Evolutionary conservation across 2,113 vertebrate genomes (phyloP).

Genomic region (Pygoscelis adeliae): DNA sequence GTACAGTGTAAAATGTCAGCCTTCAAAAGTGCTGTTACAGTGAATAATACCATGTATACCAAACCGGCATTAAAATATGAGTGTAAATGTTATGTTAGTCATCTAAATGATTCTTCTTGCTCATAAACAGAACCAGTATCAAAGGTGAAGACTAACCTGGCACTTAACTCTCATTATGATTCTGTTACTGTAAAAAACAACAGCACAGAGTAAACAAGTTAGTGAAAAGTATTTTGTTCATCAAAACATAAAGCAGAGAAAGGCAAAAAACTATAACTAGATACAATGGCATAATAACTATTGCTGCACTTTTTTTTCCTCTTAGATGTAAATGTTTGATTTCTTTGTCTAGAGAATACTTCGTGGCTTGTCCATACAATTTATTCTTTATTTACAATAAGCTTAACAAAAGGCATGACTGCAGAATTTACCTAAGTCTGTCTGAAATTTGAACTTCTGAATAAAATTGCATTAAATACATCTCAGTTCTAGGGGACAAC

Average conservation of each 20-base stretch:
- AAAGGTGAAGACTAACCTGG: neutral
- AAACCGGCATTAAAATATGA: neutral
- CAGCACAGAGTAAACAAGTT: conserved; percentile 10
- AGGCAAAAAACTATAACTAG: neutral
- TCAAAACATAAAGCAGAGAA: conserved; percentile 3
- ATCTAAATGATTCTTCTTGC: neutral
- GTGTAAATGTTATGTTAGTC: conserved; percentile 17
- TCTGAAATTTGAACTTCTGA: conserved; percentile 46
- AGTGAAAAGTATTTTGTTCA: neutral
- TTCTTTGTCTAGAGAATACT: neutral
- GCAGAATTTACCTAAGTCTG: conserved; percentile 10
- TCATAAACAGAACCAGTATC: conserved; percentile 31
- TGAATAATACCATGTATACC: neutral
- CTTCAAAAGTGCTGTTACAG: neutral
- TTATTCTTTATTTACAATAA: conserved; percentile 34
- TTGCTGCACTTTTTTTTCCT: neutral
- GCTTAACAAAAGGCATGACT: neutral
- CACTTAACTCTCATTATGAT: neutral
- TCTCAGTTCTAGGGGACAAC: neutral
- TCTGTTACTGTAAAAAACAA: conserved; percentile 1
- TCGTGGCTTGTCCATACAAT: neutral
- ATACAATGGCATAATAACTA: neutral
- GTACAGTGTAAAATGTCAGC: neutral
- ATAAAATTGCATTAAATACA: conserved; percentile 42
- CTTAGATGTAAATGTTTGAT: neutral